phyloP scores from a whole-genome alignment of 92 coral and sea anemone genomes.

The Zoanthus sansibaricus region DNA sequence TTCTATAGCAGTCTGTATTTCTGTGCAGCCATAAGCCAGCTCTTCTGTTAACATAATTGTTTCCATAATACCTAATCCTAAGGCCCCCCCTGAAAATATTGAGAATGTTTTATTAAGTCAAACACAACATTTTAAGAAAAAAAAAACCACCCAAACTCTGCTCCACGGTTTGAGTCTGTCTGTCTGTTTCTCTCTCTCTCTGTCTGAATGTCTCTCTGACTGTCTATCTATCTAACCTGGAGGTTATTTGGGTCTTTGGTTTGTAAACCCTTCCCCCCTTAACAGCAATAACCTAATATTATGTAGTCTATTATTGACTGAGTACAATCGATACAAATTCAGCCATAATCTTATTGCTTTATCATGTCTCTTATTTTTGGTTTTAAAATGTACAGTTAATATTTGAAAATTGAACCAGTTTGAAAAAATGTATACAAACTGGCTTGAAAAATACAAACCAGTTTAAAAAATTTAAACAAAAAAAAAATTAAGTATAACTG shows the following conservation, averaged over 20 bases:
- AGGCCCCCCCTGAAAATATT: conserved; percentile 76
- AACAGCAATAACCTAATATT: conserved; percentile 34
- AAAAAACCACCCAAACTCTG: no score
- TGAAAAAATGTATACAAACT: conserved; percentile 29
- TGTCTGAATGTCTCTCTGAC: conserved; percentile 27
- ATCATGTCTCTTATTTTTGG: conserved; percentile 35
- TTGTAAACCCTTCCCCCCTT: conserved; percentile 33
- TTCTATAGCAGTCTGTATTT: neutral
- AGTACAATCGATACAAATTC: conserved; percentile 37
- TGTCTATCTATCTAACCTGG: conserved; percentile 38
- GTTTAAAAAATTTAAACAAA: conserved; percentile 18
- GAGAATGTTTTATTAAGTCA: neutral
- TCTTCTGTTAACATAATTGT: conserved; percentile 91
- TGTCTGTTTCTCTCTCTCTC: neutral
- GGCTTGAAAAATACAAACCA: conserved; percentile 25
- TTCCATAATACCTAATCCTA: conserved; percentile 84
- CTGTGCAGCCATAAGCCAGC: conserved; percentile 68
- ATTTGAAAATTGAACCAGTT: conserved; percentile 24
- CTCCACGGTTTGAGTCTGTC: conserved; percentile 7
- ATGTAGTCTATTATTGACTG: conserved; percentile 13
- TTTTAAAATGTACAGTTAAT: conserved; percentile 33
- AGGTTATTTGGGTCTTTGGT: conserved; percentile 38
- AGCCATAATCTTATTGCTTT: conserved; percentile 24
- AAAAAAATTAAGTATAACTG: conserved; percentile 14
- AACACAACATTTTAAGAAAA: neutral